Evolutionary conservation across 2,113 vertebrate genomes (phyloP).

Genomic region (Serilophus lunatus): DNA sequence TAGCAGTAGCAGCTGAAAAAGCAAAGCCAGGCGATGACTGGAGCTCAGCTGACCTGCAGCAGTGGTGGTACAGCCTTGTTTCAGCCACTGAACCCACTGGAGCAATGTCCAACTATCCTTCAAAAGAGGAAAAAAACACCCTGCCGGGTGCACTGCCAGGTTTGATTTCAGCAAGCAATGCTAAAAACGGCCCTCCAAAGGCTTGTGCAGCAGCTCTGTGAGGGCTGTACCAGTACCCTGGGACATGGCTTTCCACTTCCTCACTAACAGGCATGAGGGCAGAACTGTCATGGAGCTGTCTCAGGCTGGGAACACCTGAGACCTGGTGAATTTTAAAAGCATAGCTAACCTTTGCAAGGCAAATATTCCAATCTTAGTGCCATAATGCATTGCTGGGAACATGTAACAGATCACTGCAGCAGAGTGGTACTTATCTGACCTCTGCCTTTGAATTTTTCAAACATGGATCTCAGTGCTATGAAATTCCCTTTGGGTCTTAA

Average conservation of each 20-base stretch:
- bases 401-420: not conserved
- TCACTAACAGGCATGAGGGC: fast-evolving
- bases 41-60: not conserved
- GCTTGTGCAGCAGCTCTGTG: not conserved
- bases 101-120: not conserved
- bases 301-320: not conserved
- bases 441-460: not conserved
- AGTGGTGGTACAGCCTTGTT: not conserved
- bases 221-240: not conserved
- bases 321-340: not conserved
- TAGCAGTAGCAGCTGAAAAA: not conserved
- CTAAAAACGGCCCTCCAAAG: not conserved
- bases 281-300: fast-evolving
- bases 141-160: not conserved
- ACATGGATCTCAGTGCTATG: fast-evolving
- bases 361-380: not conserved
- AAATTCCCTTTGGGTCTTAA: not conserved
- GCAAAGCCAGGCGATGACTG: not conserved
- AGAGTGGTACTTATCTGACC: not conserved
- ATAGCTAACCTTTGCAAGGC: not conserved
- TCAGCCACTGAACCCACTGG: not conserved
- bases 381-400: not conserved
- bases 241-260: not conserved
- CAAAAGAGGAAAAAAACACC: not conserved
- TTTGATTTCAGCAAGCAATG: fast-evolving